Percentiles rank a stretch among this genome's conserved stretches.
phyloP scores from a whole-genome alignment of 2,113 vertebrate species.

The Lethenteron reissneri region DNA sequence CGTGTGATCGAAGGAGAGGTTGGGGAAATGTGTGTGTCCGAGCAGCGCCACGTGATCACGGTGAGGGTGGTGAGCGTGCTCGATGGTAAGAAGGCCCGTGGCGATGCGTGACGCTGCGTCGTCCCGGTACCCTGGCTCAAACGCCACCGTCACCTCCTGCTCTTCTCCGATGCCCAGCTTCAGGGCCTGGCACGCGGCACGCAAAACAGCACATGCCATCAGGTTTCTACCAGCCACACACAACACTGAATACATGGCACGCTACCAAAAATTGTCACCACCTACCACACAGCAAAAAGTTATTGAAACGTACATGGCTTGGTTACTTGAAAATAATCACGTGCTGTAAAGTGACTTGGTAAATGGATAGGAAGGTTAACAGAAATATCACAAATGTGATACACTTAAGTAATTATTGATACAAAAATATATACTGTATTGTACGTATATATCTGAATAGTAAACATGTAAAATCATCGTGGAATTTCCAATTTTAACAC shows the following conservation, averaged over 20 bases:
- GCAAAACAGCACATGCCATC: slow-evolving; percentile 7
- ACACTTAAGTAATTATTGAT: no score
- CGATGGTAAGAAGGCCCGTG: slow-evolving; percentile 29
- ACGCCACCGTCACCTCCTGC: slow-evolving; percentile 30
- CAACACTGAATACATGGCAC: neutral
- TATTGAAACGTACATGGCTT: no score
- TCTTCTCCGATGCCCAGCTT: slow-evolving; percentile 22
- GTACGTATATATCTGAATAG: no score
- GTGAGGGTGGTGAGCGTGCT: slow-evolving; percentile 34
- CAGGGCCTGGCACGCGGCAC: slow-evolving; percentile 22
- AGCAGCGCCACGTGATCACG: slow-evolving; percentile 24
- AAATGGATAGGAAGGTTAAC: no score
- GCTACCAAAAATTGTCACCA: no score
- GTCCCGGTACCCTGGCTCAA: slow-evolving; percentile 28
- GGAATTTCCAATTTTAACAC: no score
- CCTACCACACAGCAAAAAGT: no score
- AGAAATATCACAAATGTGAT: no score
- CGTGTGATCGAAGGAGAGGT: slow-evolving; percentile 31
- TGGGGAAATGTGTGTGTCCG: slow-evolving; percentile 43
- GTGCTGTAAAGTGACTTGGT: no score
- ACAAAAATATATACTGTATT: no score
- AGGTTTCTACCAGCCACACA: neutral
- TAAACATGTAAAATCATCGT: no score
- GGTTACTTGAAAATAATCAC: no score
- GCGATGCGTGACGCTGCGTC: slow-evolving; percentile 20